A percentile compares a stretch with the other conserved stretches of the same genome.
Conservation (phyloP, 2,113 vertebrate species). For the Noturus placidus region DNA sequence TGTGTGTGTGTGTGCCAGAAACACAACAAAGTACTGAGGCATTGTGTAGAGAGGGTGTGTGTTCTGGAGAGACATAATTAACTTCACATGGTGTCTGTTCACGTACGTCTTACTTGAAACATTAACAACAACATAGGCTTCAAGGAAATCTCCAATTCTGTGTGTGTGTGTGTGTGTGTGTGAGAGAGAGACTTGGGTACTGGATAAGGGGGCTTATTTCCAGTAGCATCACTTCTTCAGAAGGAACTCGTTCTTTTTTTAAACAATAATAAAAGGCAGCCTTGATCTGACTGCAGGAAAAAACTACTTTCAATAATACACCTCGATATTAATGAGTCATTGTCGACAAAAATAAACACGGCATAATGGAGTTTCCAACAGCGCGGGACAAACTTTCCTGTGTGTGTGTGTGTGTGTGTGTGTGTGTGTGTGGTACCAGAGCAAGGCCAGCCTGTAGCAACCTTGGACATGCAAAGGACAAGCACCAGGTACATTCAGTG, state of each 20-base stretch:
- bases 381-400: background rate
- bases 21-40: background rate
- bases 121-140: background rate
- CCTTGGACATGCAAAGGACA: background rate
- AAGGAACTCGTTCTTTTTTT: background rate
- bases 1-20: background rate
- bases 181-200: background rate
- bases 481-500: background rate
- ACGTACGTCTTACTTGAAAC: conserved; percentile 21
- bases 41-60: conserved; percentile 24
- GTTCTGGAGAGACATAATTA: background rate
- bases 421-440: background rate
- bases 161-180: conserved; percentile 15
- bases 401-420: background rate
- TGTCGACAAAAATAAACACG: conserved; percentile 6
- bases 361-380: background rate
- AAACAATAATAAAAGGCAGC: conserved; percentile 3
- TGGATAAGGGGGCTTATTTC: background rate
- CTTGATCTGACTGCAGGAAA: background rate
- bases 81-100: conserved; percentile 24
- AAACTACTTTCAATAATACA: background rate
- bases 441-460: background rate
- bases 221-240: background rate
- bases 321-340: background rate
- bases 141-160: background rate